These are phyloP conservation scores for Catalaphyllia jardinei DNA, from an alignment of 64 coral and sea anemone species.

Conservation along the genomic window DNA sequence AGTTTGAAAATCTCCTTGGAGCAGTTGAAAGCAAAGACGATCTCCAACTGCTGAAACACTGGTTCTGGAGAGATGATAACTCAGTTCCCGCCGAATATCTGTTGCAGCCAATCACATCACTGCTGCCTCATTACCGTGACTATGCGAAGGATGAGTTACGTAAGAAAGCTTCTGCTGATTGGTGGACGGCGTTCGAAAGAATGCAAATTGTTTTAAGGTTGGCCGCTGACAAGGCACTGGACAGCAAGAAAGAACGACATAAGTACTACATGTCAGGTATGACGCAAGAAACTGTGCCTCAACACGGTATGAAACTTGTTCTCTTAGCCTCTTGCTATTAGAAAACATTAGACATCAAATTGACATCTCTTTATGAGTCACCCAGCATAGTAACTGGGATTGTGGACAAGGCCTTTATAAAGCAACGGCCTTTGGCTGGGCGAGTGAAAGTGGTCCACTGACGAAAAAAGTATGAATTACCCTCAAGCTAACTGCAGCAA, in stretches of 20 bases:
- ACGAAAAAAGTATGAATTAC: no score
- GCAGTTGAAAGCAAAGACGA: conserved; percentile 59
- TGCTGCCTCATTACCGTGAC: conserved; percentile 81
- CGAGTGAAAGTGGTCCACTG: no score
- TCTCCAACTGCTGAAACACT: conserved; percentile 46
- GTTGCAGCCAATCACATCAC: conserved; percentile 87
- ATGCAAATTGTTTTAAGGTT: conserved; percentile 74
- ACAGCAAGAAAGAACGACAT: conserved; percentile 34
- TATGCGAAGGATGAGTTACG: conserved; percentile 69
- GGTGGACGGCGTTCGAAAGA: conserved; percentile 84
- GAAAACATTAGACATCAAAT: no score
- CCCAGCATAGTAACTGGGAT: no score
- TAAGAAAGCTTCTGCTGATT: conserved; percentile 69
- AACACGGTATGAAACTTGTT: no score
- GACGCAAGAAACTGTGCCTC: background rate
- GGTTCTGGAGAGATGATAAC: conserved; percentile 87
- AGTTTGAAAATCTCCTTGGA: conserved; percentile 77
- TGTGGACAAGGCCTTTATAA: no score
- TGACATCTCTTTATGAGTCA: no score
- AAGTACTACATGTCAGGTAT: conserved; percentile 95
- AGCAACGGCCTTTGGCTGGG: no score
- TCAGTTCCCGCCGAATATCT: conserved; percentile 77
- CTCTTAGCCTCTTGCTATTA: no score
- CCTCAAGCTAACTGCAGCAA: no score
- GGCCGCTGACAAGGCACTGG: conserved; percentile 76